phyloP scores from a whole-genome alignment of 2,888 invertebrate species.

The Coecobrya sp. region DNA sequence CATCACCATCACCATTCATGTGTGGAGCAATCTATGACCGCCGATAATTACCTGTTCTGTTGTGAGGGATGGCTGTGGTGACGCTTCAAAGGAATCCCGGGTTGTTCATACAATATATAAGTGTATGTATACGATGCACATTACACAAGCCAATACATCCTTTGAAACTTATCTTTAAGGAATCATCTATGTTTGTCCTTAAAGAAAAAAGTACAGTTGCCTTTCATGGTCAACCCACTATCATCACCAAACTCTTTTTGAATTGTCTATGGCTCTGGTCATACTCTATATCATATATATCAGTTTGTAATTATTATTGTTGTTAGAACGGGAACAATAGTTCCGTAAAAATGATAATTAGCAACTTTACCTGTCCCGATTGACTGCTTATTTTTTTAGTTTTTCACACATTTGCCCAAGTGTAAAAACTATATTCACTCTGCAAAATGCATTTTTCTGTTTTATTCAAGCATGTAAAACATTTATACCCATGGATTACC shows the following conservation, averaged over 20 bases:
- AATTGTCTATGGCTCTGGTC: conserved; percentile 69
- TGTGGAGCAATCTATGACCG: conserved; percentile 49
- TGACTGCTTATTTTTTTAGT: conserved; percentile 46
- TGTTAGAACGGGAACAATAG: conserved; percentile 71
- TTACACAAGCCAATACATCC: neutral
- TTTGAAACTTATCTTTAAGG: neutral
- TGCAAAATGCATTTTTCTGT: neutral
- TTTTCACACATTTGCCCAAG: conserved; percentile 33
- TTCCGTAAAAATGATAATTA: conserved; percentile 73
- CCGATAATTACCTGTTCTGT: conserved; percentile 40
- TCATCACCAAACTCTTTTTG: conserved; percentile 50
- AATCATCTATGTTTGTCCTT: neutral
- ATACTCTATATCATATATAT: conserved; percentile 45
- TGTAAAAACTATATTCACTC: neutral
- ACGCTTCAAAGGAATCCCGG: neutral
- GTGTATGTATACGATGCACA: neutral
- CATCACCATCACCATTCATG: conserved; percentile 37
- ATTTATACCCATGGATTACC: neutral
- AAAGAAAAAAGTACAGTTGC: conserved; percentile 51
- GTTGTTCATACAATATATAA: neutral
- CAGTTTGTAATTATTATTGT: conserved; percentile 51
- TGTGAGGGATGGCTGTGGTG: conserved; percentile 13
- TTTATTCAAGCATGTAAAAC: neutral
- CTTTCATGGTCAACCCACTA: conserved; percentile 17
- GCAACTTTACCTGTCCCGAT: conserved; percentile 52